phyloP scores from a whole-genome alignment of 1,140 invertebrate species.

The Nebria ingens region DNA sequence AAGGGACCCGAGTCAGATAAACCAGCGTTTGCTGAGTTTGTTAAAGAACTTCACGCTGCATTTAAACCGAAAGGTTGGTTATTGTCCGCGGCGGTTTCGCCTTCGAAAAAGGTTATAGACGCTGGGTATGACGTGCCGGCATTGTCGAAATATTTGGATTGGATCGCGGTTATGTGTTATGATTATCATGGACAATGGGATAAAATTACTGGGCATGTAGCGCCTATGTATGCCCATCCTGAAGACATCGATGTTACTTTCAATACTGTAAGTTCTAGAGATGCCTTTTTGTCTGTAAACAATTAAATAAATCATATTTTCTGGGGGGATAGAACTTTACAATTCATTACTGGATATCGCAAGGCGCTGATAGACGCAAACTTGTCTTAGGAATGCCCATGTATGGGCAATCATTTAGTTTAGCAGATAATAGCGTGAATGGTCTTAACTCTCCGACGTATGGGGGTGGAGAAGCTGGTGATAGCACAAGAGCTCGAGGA shows the following conservation, averaged over 20 bases:
- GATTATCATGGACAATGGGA: slow-evolving; percentile 89
- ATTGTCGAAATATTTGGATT: slow-evolving; percentile 62
- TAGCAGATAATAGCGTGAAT: slow-evolving; percentile 45
- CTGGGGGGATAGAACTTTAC: slow-evolving; percentile 77
- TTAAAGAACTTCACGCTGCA: slow-evolving; percentile 42
- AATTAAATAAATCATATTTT: too few relatives aligned
- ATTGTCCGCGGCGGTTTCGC: slow-evolving; percentile 47
- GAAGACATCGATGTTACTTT: slow-evolving; percentile 63
- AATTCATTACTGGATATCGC: slow-evolving; percentile 67
- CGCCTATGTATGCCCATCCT: slow-evolving; percentile 65
- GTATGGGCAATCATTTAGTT: slow-evolving; percentile 74
- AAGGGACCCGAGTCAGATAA: slow-evolving; percentile 47
- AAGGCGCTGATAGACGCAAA: slow-evolving; percentile 64
- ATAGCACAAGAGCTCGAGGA: slow-evolving; percentile 67
- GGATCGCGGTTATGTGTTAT: slow-evolving; percentile 86
- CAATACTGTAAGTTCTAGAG: slow-evolving; percentile 49
- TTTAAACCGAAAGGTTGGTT: slow-evolving; percentile 42
- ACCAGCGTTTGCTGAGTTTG: slow-evolving; percentile 39
- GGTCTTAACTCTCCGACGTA: slow-evolving; percentile 58
- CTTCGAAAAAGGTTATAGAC: slow-evolving; percentile 42
- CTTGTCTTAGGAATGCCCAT: slow-evolving; percentile 72
- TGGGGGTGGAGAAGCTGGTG: slow-evolving; percentile 65
- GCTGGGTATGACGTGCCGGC: slow-evolving; percentile 62
- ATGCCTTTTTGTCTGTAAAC: not conserved
- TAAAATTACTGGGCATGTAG: slow-evolving; percentile 77